Evolutionary conservation across 1,140 invertebrate genomes (phyloP).

Genomic region (Cardiocondyla obscurior): DNA sequence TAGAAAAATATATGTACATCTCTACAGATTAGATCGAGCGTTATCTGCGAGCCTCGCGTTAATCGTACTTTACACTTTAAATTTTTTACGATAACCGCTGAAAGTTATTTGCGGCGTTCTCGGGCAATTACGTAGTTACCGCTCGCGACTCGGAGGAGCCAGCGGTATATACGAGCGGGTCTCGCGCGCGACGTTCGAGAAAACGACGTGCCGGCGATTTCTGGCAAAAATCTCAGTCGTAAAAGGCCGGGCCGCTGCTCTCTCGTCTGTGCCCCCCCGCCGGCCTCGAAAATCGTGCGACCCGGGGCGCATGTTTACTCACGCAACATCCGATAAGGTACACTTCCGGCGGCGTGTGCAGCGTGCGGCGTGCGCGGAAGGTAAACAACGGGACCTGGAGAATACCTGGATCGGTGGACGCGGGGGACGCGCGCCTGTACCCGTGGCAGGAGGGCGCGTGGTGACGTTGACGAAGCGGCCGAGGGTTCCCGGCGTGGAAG

Average conservation of each 20-base stretch:
- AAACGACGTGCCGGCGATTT: not conserved
- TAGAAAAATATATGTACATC: not conserved
- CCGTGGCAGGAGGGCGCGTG: no score
- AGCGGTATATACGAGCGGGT: not conserved
- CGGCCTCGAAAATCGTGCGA: not conserved
- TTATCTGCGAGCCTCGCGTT: not conserved
- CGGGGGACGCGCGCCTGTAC: not conserved
- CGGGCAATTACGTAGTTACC: not conserved
- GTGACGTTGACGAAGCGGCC: no score
- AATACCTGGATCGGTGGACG: no score
- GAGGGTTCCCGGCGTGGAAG: not conserved
- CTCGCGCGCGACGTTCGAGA: not conserved
- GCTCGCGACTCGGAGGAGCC: not conserved
- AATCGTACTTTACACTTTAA: not conserved
- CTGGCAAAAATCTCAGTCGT: not conserved
- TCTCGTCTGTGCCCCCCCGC: no score
- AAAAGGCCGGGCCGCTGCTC: no score
- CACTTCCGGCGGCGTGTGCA: slow-evolving; percentile 26
- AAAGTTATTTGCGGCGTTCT: not conserved
- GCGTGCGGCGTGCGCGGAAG: not conserved
- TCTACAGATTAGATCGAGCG: not conserved
- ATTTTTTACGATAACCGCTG: not conserved
- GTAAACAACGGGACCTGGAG: slow-evolving; percentile 30
- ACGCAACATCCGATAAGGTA: slow-evolving; percentile 24
- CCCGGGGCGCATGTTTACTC: not conserved